A percentile compares a stretch with the other conserved stretches of the same genome.
Evolutionary conservation across 1,140 invertebrate species (phyloP).

Genomic region (Anastrepha obliqua): DNA sequence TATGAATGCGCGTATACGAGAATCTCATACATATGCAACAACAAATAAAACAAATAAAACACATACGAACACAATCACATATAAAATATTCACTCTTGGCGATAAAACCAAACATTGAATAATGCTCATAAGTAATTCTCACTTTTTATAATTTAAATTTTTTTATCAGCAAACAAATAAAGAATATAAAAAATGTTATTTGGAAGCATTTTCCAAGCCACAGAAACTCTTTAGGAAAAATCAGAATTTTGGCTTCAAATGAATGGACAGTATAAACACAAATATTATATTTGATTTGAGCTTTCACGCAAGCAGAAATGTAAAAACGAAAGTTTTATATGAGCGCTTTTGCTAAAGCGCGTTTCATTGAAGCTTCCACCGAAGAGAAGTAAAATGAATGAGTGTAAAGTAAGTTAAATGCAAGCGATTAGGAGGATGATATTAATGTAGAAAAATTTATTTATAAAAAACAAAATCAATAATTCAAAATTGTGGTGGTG

Average conservation of each 20-base stretch:
- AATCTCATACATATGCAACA: conserved; percentile 20
- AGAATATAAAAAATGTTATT: background rate
- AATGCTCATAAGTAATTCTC: background rate
- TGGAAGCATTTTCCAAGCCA: conserved; percentile 12
- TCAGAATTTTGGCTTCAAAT: background rate
- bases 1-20: conserved; percentile 28
- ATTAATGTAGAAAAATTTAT: too few relatives aligned
- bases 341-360: too few relatives aligned
- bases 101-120: conserved; percentile 55
- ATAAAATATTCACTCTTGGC: conserved; percentile 7
- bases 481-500: too few relatives aligned
- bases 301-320: too few relatives aligned
- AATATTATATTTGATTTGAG: too few relatives aligned
- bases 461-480: too few relatives aligned
- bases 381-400: too few relatives aligned
- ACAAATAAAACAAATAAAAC: background rate
- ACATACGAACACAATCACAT: background rate
- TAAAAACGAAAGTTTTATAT: too few relatives aligned
- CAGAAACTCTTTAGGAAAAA: background rate
- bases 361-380: too few relatives aligned
- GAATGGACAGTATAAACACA: too few relatives aligned
- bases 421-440: too few relatives aligned
- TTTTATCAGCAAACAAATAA: conserved; percentile 35
- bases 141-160: background rate
- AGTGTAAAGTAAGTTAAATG: too few relatives aligned